Evolutionary conservation across 2,888 invertebrate genomes (phyloP).

Genomic region (Lagria hirta): DNA sequence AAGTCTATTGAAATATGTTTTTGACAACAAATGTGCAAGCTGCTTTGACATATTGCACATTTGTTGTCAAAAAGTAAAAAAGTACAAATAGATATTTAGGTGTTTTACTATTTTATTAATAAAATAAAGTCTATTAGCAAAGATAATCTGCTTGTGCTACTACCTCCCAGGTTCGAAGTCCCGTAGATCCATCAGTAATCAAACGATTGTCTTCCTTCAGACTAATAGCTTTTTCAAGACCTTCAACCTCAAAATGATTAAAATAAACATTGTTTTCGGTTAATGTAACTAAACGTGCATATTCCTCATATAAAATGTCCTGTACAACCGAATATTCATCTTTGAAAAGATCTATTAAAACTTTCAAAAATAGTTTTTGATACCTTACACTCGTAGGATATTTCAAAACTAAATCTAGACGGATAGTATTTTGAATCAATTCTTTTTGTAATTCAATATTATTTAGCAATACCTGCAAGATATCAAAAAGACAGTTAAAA

Average conservation of each 20-base stretch:
- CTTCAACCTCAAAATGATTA: conserved; percentile 63
- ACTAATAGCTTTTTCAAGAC: conserved; percentile 54
- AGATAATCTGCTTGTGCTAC: conserved; percentile 8
- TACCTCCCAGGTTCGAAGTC: conserved; percentile 78
- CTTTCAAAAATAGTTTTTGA: conserved; percentile 66
- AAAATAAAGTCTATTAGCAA: conserved; percentile 6
- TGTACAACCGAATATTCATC: conserved; percentile 59
- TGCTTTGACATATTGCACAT: too few species aligned
- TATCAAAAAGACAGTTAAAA: not conserved
- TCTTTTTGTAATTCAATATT: conserved; percentile 58
- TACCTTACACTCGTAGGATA: conserved; percentile 67
- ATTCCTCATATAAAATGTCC: conserved; percentile 65
- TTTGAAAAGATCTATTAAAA: conserved; percentile 63
- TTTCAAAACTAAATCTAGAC: conserved; percentile 56
- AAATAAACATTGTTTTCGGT: conserved; percentile 56
- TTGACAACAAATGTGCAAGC: too few species aligned
- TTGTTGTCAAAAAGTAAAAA: too few species aligned
- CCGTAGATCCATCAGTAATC: conserved; percentile 78
- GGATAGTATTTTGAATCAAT: conserved; percentile 62
- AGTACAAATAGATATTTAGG: too few species aligned
- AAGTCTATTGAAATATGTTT: conserved; percentile 9
- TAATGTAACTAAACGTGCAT: conserved; percentile 59
- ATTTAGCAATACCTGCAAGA: too few species aligned
- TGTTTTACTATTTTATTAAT: too few species aligned
- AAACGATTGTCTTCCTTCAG: conserved; percentile 71